phyloP scores from a whole-genome alignment of 2,797 vertebrate genomes.

The Aldrovandia affinis region DNA sequence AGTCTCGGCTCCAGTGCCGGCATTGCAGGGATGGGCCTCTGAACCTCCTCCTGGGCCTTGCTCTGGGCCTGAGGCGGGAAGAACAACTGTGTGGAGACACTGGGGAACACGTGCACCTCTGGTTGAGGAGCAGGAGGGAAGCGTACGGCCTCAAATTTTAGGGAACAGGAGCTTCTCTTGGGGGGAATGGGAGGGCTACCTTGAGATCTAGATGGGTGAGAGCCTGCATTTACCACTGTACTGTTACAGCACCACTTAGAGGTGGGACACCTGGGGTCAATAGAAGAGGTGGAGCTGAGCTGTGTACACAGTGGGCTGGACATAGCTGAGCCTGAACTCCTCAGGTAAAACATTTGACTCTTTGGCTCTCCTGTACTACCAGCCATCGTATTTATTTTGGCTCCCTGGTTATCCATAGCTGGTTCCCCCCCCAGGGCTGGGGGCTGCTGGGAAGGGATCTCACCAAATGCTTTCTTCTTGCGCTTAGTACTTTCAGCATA shows the following conservation, averaged over 20 bases:
- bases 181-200: constrained; percentile 78
- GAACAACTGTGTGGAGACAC: constrained; percentile 60
- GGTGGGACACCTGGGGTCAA: constrained; percentile 68
- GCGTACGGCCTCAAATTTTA: constrained; percentile 74
- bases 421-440: constrained; percentile 37
- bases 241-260: constrained; percentile 66
- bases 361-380: constrained; percentile 85
- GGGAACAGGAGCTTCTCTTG: constrained; percentile 69
- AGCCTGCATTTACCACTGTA: constrained; percentile 48
- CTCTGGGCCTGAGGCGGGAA: constrained; percentile 62
- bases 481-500: constrained; percentile 95
- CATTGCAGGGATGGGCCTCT: constrained; percentile 20
- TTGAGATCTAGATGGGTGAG: constrained; percentile 66
- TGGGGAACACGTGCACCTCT: constrained; percentile 52
- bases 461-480: constrained; percentile 69
- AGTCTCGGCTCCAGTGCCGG: constrained; percentile 69
- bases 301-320: constrained; percentile 88
- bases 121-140: constrained; percentile 65
- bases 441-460: no score
- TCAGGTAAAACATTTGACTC: constrained; percentile 89
- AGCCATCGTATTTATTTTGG: constrained; percentile 90
- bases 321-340: constrained; percentile 92
- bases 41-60: constrained; percentile 57
- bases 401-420: constrained; percentile 53
- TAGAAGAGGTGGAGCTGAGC: constrained; percentile 73